These are phyloP conservation scores for Parasteatoda tepidariorum DNA, from an alignment of 1,140 invertebrate species.

Conservation along the genomic window DNA sequence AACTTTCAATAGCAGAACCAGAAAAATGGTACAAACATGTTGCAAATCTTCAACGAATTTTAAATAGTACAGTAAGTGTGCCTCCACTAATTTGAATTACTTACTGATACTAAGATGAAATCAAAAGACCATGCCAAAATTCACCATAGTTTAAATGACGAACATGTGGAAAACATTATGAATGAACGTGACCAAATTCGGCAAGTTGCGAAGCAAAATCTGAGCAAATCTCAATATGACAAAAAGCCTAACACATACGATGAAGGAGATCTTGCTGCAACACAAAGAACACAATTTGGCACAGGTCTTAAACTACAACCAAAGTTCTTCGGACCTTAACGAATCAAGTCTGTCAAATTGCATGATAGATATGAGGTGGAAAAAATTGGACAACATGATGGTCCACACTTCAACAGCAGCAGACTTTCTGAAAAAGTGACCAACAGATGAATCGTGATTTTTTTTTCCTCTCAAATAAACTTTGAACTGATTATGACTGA, in stretches of 20 bases:
- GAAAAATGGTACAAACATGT: conserved; percentile 11
- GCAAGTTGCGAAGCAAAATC: background rate
- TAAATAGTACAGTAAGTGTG: background rate
- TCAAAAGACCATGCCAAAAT: background rate
- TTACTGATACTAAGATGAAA: conserved; percentile 1
- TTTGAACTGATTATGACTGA: too few species aligned
- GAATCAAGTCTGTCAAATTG: background rate
- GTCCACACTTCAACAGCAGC: background rate
- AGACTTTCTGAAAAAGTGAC: conserved; percentile 6
- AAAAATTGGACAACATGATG: background rate
- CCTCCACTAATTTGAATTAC: background rate
- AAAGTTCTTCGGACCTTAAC: conserved; percentile 8
- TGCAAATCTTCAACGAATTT: background rate
- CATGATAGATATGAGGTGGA: conserved; percentile 9
- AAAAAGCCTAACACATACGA: background rate
- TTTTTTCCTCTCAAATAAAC: too few species aligned
- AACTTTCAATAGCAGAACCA: conserved; percentile 4
- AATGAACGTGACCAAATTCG: background rate
- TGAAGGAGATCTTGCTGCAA: background rate
- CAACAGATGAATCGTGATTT: too few species aligned
- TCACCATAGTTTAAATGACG: background rate
- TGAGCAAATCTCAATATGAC: background rate
- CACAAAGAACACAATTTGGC: conserved; percentile 1
- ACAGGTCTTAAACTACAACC: conserved; percentile 1
- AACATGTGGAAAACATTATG: background rate